These are phyloP conservation scores for Nothobranchius furzeri DNA, from an alignment of 2,113 vertebrate species.

Conservation along the genomic window DNA sequence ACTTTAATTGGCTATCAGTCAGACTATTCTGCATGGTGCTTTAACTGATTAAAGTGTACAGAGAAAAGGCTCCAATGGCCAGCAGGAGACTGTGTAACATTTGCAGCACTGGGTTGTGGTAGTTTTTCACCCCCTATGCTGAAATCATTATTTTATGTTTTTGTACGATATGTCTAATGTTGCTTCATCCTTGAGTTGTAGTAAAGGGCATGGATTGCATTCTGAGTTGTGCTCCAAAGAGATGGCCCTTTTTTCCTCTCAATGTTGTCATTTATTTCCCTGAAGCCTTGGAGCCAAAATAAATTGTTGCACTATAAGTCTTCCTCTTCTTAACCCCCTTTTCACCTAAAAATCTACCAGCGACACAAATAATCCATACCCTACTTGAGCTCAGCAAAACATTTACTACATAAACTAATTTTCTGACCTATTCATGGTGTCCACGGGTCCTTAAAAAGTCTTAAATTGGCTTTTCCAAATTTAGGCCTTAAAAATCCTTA, in stretches of 20 bases:
- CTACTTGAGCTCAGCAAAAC: too few species aligned
- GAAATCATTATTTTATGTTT: constrained; percentile 19
- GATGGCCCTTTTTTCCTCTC: neutral
- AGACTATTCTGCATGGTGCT: neutral
- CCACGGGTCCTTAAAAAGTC: too few species aligned
- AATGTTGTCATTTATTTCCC: constrained; percentile 66
- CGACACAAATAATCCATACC: too few species aligned
- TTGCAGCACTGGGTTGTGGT: neutral
- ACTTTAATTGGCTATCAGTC: too few species aligned
- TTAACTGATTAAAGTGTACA: neutral
- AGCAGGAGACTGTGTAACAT: neutral
- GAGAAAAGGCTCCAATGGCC: neutral
- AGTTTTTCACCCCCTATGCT: neutral
- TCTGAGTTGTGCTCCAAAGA: constrained; percentile 13
- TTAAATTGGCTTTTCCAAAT: too few species aligned
- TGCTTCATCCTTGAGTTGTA: too few species aligned
- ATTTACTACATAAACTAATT: too few species aligned
- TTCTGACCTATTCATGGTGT: too few species aligned
- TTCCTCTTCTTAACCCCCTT: neutral
- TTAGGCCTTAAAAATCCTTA: too few species aligned
- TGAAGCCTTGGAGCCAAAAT: constrained; percentile 41
- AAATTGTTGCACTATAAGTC: constrained; percentile 6
- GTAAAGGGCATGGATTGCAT: too few species aligned
- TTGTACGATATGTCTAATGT: constrained; percentile 11
- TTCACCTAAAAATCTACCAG: too few species aligned